Evolutionary conservation across 2,888 invertebrate genomes (phyloP), one percentile per base, ranked within the genome.

Genomic region (Nymphalis polychloros): DNA sequence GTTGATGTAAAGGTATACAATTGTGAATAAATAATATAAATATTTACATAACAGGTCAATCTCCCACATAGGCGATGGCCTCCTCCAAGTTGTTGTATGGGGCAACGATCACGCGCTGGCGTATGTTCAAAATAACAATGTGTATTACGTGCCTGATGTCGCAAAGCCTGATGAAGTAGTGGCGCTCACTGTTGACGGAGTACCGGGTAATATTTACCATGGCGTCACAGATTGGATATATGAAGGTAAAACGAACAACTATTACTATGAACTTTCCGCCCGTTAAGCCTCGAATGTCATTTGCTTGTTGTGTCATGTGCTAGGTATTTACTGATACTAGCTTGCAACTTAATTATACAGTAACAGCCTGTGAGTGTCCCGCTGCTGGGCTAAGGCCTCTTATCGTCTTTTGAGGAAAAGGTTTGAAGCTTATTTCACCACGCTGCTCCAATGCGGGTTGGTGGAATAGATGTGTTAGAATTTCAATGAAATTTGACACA

Each of bases 221-320:
- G 98, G 98, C 5, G 93, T 97, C 23, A 94, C 97, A 10, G 98
- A 98, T 85, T 98, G 98, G 98, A 95, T 98, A 49, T 98, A 98
- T 83, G 98, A 98, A 94, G 97, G 97, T 96, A 83, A 74, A 23
- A 23, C 46, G 47, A 7, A 5, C 16, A 35, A 23, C 17, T 55
- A 19, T 13, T 31, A 31, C 27, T 31, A 31, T 6, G 5, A 31
- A 31, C 5, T 31, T 31, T 31, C 27, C 27, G 6, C 6, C 27
- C 27, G 27, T 6, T 1, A 5, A 31, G 6, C 27, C 6, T 5
- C 6, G 27, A 27, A 5, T 6, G 27, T 31, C 27, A 31, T 31
- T 31, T 5, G 27, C 27, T 31, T 31, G 27, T 31, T 27, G 3
- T 5, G 27, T 27, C 27, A 27, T 3, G 27, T 27, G 27, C 27